Evolutionary conservation across 35 echinoderm and acorn worm species (phyloP), one percentile per base, ranked within the genome.

Genomic region (Ptychodera flava): DNA sequence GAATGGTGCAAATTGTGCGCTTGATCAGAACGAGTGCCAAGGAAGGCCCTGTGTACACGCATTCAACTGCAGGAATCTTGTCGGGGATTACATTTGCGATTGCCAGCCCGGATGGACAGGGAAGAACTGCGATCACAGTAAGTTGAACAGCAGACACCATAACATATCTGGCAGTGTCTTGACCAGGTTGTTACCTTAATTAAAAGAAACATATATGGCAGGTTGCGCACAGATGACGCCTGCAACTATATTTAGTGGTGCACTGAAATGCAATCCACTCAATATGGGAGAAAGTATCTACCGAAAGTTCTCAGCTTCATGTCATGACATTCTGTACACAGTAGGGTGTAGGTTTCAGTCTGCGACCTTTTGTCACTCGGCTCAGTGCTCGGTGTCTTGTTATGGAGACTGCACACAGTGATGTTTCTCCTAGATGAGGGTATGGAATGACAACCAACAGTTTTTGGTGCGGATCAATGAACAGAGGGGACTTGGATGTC

Each of bases 41-140:
- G 96, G 93, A 30, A 84, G 80, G 85, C 96, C 96, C 0, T 99
- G 96, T 86, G 89, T 92, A 34, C 88, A 94, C 86, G 96, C 96
- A 12, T 94, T 99, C 34, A 85, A 78, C 35, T 99, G 96, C 36
- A 80, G 92, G n/a, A 94, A 99, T 33, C 35, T 79, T 16, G 36
- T 90, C 2, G 96, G 96, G 37, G 96, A 99, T 52, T 99, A 99
- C 34, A 78, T 99, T 29, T 99, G 96, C 78, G 96, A 99, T 83
- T 99, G 96, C 80, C 96, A 99, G 34, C 96, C 90, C 0, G 96
- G 96, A 16, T 99, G 96, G 96, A 94, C 96, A 0, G 96, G 96
- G 0, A 94, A 90, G 75, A 88, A 99, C 82, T 99, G 96, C 82
- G 93, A 99, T 80, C 78, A 89, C 33, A 99, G 96, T 99, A 80